Evolutionary conservation across 2,113 vertebrate genomes (phyloP).

Genomic region (Uria aalge): DNA sequence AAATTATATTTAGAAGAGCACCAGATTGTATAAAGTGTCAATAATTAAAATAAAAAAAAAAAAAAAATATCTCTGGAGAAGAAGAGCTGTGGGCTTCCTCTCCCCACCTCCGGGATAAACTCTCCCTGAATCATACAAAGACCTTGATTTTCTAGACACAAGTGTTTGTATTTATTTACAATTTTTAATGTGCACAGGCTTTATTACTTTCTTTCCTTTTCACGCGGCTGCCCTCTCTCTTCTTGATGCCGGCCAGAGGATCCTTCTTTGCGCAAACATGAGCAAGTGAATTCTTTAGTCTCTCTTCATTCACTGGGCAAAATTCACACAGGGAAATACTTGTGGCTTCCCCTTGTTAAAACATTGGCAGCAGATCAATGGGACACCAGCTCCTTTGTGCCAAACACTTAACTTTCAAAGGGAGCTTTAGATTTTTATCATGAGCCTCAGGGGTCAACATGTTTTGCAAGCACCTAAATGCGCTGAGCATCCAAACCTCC

Average conservation of each 20-base stretch:
- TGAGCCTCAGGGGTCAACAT: constrained; percentile 52
- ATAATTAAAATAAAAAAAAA: neutral
- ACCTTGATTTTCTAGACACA: neutral
- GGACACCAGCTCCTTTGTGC: constrained; percentile 18
- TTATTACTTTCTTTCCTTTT: neutral
- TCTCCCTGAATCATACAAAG: neutral
- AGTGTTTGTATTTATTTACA: constrained; percentile 13
- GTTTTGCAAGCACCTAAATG: constrained; percentile 45
- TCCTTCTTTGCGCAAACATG: neutral
- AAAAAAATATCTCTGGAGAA: neutral
- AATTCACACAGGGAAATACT: constrained; percentile 4
- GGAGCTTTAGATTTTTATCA: constrained; percentile 42
- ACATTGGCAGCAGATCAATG: constrained; percentile 45
- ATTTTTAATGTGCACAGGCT: neutral
- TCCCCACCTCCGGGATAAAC: neutral
- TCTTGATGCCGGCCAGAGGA: neutral
- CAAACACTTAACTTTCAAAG: constrained; percentile 48
- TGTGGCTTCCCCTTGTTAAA: constrained; percentile 47
- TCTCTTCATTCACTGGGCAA: neutral
- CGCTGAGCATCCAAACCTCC: constrained; percentile 34
- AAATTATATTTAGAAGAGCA: constrained; percentile 48
- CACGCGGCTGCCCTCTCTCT: neutral
- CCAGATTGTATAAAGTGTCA: constrained; percentile 48
- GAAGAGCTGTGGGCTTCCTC: neutral
- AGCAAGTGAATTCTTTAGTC: neutral